A percentile compares a stretch with the other conserved stretches of the same genome.
Evolutionary conservation across 2,113 vertebrate species (phyloP).

Genomic region (Shinisaurus crocodilurus): DNA sequence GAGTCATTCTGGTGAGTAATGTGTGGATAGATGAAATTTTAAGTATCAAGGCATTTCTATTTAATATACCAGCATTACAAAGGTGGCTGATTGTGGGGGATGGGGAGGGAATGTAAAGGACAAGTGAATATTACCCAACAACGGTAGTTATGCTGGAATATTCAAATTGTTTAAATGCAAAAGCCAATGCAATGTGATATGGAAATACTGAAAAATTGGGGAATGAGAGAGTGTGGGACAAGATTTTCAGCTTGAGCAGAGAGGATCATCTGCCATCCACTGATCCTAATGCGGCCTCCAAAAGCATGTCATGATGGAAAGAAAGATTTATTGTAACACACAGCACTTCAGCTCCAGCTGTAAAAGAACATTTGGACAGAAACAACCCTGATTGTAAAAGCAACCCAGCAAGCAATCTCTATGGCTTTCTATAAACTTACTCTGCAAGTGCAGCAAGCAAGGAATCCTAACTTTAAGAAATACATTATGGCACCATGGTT

Average conservation of each 20-base stretch:
- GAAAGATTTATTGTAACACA: background rate
- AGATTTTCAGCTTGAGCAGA: background rate
- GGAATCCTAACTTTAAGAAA: too few species aligned
- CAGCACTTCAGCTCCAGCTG: background rate
- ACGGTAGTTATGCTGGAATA: background rate
- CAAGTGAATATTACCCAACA: background rate
- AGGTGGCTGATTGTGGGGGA: constrained; percentile 8
- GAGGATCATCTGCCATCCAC: background rate
- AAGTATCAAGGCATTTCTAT: constrained; percentile 23
- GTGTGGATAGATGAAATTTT: constrained; percentile 35
- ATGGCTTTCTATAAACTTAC: too few species aligned
- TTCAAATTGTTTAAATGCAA: background rate
- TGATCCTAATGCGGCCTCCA: background rate
- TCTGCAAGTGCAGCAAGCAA: too few species aligned
- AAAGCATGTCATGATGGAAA: background rate
- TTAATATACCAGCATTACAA: constrained; percentile 23
- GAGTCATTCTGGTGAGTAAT: constrained; percentile 35
- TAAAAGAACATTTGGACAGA: background rate
- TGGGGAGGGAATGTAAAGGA: background rate
- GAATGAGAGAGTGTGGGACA: background rate
- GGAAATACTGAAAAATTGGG: background rate
- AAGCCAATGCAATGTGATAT: background rate
- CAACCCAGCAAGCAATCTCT: background rate
- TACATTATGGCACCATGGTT: too few species aligned
- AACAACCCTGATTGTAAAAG: background rate